Percentiles rank a stretch among this genome's conserved stretches.
Conservation (phyloP, 2,113 vertebrate genomes). For the Pipra filicauda region DNA sequence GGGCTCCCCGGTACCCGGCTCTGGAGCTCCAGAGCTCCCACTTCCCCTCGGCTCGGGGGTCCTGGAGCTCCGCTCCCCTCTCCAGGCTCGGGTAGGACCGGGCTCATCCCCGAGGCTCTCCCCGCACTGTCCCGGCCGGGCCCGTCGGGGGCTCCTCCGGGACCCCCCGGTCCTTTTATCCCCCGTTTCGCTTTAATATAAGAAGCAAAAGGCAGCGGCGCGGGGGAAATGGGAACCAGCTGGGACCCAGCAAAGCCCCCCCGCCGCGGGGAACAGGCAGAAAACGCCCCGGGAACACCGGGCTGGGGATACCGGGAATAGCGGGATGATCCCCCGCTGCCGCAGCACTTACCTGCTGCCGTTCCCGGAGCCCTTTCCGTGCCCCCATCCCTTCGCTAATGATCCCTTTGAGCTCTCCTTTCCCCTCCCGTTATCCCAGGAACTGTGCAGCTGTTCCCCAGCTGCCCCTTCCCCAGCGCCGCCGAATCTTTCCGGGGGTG, state of each 20-base stretch:
- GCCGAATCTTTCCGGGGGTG: not conserved
- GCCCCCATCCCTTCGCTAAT: not conserved
- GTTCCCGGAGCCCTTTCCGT: not conserved
- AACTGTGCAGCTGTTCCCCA: constrained; percentile 40
- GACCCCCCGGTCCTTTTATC: not conserved
- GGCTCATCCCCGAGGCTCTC: not conserved
- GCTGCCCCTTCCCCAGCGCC: not conserved
- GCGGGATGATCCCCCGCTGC: no score
- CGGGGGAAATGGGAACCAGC: not conserved
- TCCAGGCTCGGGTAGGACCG: not conserved
- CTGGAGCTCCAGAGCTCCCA: not conserved
- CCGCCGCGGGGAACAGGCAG: not conserved
- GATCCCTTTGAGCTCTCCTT: not conserved
- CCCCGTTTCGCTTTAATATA: not conserved
- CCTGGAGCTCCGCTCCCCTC: not conserved
- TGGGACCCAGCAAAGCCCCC: not conserved
- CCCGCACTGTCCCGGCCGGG: not conserved
- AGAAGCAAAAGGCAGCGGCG: not conserved
- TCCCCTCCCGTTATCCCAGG: constrained; percentile 20
- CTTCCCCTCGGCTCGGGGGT: not conserved
- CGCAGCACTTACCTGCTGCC: not conserved
- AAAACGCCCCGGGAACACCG: fast-evolving
- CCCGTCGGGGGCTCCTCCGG: not conserved
- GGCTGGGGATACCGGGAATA: not conserved
- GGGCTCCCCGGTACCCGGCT: not conserved